Percentiles rank a stretch among this genome's conserved stretches.
These are phyloP conservation scores for Thymelicus acteon DNA, from an alignment of 2,888 invertebrate species.

Conservation along the genomic window DNA sequence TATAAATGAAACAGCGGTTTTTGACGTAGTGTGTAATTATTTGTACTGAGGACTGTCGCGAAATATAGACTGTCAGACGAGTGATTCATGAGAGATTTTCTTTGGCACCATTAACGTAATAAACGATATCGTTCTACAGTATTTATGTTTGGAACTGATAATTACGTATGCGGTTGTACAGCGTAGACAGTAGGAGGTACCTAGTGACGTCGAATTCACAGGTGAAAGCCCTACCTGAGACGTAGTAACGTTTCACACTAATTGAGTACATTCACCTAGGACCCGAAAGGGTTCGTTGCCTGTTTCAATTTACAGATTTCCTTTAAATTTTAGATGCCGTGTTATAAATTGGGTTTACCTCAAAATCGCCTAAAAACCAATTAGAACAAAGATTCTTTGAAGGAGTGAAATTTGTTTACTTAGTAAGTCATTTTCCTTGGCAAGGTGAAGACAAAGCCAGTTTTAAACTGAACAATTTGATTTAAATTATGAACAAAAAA, in stretches of 20 bases:
- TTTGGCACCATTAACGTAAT: not conserved
- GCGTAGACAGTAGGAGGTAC: not conserved
- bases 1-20: conserved; percentile 25
- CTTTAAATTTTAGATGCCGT: conserved; percentile 9
- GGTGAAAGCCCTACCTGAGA: conserved; percentile 55
- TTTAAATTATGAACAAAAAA: too few relatives aligned
- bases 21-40: conserved; percentile 25
- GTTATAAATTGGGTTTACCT: conserved; percentile 15
- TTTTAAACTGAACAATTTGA: too few relatives aligned
- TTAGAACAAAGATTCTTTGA: not conserved
- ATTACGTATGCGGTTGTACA: not conserved
- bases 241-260: conserved; percentile 40
- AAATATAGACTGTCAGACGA: conserved; percentile 12
- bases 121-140: not conserved
- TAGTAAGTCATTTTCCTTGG: not conserved
- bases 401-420: not conserved
- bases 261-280: conserved; percentile 31
- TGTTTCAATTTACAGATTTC: conserved; percentile 24
- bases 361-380: not conserved
- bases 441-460: not conserved
- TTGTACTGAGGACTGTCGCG: conserved; percentile 11
- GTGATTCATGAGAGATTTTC: not conserved
- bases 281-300: conserved; percentile 17
- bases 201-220: conserved; percentile 32
- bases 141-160: not conserved